Conservation (phyloP, 2,888 invertebrate species). For the Agriopis aurantiaria region DNA sequence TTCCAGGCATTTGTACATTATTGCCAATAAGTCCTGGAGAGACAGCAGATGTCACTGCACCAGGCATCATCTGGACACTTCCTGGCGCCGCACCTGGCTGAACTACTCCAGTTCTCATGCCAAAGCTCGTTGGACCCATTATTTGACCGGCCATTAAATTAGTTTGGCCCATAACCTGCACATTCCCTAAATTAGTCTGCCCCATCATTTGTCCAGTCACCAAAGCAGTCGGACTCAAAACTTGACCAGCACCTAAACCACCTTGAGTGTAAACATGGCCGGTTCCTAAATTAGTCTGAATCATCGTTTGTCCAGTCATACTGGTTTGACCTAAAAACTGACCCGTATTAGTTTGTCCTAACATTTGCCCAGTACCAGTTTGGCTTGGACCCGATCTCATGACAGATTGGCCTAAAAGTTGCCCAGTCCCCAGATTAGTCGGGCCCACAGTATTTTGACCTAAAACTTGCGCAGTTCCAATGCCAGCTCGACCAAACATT, state of each 20-base stretch:
- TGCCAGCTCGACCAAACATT: slow-evolving; percentile 9
- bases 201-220: slow-evolving; percentile 9
- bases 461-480: slow-evolving; percentile 18
- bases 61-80: slow-evolving; percentile 21
- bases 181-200: slow-evolving; percentile 7
- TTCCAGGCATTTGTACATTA: slow-evolving; percentile 18
- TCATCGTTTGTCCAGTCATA: slow-evolving; percentile 10
- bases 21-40: slow-evolving; percentile 8
- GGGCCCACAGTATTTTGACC: slow-evolving; percentile 15
- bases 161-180: slow-evolving; percentile 7
- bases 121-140: slow-evolving; percentile 6
- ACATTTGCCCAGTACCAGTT: slow-evolving; percentile 25
- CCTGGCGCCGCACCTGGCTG: slow-evolving; percentile 10
- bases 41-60: slow-evolving; percentile 2
- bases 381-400: slow-evolving; percentile 26
- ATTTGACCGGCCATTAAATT: slow-evolving; percentile 1
- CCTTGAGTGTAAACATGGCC: slow-evolving; percentile 16
- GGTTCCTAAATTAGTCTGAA: slow-evolving; percentile 10
- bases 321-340: slow-evolving; percentile 11
- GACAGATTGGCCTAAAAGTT: slow-evolving; percentile 14
- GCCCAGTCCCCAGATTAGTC: not conserved
- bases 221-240: slow-evolving; percentile 12
- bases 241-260: slow-evolving; percentile 18
- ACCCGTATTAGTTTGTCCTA: slow-evolving; percentile 6
- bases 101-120: slow-evolving; percentile 6